A percentile compares a stretch with the other conserved stretches of the same genome.
Evolutionary conservation across 2,113 vertebrate genomes (phyloP).

Genomic region (Corythornis cristatus): DNA sequence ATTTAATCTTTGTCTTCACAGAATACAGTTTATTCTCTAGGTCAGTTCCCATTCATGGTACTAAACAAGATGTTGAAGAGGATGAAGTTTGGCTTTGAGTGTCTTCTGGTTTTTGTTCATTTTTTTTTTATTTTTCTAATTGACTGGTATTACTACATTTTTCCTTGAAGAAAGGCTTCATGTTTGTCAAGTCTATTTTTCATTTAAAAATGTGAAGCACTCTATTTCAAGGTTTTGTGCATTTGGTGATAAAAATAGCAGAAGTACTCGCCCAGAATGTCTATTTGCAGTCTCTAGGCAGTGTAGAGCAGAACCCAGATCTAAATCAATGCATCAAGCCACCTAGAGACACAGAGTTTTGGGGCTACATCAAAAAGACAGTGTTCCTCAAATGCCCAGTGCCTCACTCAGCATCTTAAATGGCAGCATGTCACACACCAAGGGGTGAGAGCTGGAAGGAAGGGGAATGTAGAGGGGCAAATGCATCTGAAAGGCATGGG

Average conservation of each 20-base stretch:
- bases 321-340: not conserved
- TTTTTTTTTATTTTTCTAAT: not conserved
- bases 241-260: conserved; percentile 28
- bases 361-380: not conserved
- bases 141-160: not conserved
- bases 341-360: not conserved
- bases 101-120: not conserved
- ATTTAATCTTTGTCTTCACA: not conserved
- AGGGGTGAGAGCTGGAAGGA: not conserved
- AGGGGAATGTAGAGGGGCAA: not conserved
- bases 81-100: not conserved
- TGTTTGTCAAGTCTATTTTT: not conserved
- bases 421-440: not conserved
- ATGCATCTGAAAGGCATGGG: not conserved
- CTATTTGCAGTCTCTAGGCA: not conserved
- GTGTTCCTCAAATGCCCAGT: not conserved
- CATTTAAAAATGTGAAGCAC: not conserved
- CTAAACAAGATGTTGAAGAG: not conserved
- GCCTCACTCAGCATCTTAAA: not conserved
- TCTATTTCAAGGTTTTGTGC: not conserved
- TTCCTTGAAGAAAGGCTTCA: not conserved
- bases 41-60: not conserved
- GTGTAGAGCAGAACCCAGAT: not conserved
- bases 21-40: not conserved
- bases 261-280: not conserved